Base-by-base conservation (phyloP, 2,888 invertebrate species). In the Tenodera sinensis region DNA sequence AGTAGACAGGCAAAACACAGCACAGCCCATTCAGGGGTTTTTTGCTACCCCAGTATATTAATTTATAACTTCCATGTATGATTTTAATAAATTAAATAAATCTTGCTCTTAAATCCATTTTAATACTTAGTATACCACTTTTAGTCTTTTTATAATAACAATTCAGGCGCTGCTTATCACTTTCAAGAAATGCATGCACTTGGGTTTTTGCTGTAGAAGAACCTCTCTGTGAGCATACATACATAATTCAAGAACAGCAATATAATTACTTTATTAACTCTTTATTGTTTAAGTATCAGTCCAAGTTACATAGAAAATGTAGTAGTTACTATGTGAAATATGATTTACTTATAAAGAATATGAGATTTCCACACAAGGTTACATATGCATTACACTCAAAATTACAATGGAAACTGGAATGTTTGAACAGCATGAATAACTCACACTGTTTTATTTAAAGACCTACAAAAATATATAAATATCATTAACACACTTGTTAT, bases 391-490 rank as follows among this genome's bases (percentile, higher is more conserved):
- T 25, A 71, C 54, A 71, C 25, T 71, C 54, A 71, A 71, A 71
- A 20, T 71, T 71, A 71, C 54, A 71, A 15, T 20, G 54, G 20
- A 20, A 71, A 71, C 54, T 71, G 54, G 54, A 71, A 71, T 71
- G 30, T 30, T 81, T 15, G 20, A 34, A 83, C 82, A 87, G 25
- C 42, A 83, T 71, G 4, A 83, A 27, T 28, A 8, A n/a, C 14
- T 82, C 54, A 85, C 20, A 28, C 82, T 83, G 30, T 25, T 87
- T 82, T 34, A 30, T 83, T 87, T 87, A 87, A 87, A 87, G 87
- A 87, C 87, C 87, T 87, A 87, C 83, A 87, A 87, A 87, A 83
- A 87, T 87, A 87, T 87, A 87, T 87, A 71, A 42, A 85, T 85
- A 83, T 84, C 20, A 84, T 84, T 28, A 28, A 84, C 34, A 84